Evolutionary conservation across 35 echinoderm and acorn worm genomes (phyloP), one percentile per base, ranked within the genome.

Genomic region (Heliocidaris tuberculata): DNA sequence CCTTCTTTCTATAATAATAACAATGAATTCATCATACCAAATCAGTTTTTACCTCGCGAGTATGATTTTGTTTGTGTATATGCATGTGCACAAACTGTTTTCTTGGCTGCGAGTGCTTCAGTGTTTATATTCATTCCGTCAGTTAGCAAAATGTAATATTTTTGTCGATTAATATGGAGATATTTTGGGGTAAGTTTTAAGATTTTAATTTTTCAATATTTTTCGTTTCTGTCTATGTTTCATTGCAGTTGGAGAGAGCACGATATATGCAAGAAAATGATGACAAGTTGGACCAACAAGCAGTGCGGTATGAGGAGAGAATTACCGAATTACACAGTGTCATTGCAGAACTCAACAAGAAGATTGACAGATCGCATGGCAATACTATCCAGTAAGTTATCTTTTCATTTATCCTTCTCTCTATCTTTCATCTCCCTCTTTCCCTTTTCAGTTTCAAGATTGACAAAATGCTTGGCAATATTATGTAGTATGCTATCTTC

Each of bases 301-400:
- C 98, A 19, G 85, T 97, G 15, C 71, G 98, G 31, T 99, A 99
- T 93, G 98, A 99, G 94, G 98, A 99, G 95, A 95, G 98, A 85
- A 99, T 99, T 32, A 99, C 96, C 15, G 98, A 99, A 90, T 78
- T 99, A 49, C 98, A 99, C 88, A 99, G 98, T 49, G 98, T 99
- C 86, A 99, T 99, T 13, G 98, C 98, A 6, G 98, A 99, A 93
- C 95, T 99, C 5, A 99, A 99, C 60, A 99, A 99, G 93, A 99
- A 99, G 93, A 96, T 99, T 9, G 98, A 96, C 93, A 97, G 98
- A 90, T 93, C 98, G 11, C 98, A 99, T 61, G 94, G 95, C 89
- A 94, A 98, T 93, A 91, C 94, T 7, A 96, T 98, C 48, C 95
- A 96, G 97, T 98, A 92, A 96, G 86, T 86, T 24, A 8, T 85